A percentile compares a stretch with the other conserved stretches of the same genome.
These are phyloP conservation scores for Poecilobothrus nobilitatus DNA, from an alignment of 2,888 invertebrate genomes.

Conservation along the genomic window DNA sequence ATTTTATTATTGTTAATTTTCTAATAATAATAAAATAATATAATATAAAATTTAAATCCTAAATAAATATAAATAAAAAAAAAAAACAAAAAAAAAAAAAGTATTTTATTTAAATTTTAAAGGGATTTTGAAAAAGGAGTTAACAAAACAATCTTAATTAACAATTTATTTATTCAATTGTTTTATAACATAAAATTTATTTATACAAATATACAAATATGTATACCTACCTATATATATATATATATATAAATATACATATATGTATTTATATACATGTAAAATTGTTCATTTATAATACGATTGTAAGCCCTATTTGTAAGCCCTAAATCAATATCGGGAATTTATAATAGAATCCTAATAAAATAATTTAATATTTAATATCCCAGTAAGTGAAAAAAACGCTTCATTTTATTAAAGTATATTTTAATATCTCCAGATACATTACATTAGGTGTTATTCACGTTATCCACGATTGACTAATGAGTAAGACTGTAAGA, in stretches of 20 bases:
- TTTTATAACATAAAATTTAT: background rate
- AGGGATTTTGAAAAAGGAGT: background rate
- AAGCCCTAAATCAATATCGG: background rate
- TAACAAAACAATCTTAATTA: background rate
- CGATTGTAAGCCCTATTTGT: too few relatives aligned
- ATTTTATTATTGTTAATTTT: background rate
- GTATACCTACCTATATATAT: too few relatives aligned
- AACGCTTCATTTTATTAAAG: too few relatives aligned
- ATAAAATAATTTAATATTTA: too few relatives aligned
- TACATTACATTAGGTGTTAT: too few relatives aligned
- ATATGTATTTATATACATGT: too few relatives aligned
- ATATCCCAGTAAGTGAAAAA: too few relatives aligned
- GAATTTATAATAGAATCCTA: background rate
- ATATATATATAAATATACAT: too few relatives aligned
- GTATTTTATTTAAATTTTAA: background rate
- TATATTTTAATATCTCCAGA: too few relatives aligned
- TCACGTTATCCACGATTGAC: too few relatives aligned
- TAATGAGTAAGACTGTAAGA: too few relatives aligned
- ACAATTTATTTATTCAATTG: constrained; percentile 1
- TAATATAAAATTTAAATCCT: background rate
- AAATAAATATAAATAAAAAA: background rate
- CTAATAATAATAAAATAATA: background rate
- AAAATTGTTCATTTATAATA: too few relatives aligned
- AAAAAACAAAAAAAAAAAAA: background rate
- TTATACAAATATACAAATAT: background rate